Evolutionary conservation across 2,113 vertebrate genomes (phyloP), one percentile per base, ranked within the genome.

Genomic region (Bolborhynchus lineola): DNA sequence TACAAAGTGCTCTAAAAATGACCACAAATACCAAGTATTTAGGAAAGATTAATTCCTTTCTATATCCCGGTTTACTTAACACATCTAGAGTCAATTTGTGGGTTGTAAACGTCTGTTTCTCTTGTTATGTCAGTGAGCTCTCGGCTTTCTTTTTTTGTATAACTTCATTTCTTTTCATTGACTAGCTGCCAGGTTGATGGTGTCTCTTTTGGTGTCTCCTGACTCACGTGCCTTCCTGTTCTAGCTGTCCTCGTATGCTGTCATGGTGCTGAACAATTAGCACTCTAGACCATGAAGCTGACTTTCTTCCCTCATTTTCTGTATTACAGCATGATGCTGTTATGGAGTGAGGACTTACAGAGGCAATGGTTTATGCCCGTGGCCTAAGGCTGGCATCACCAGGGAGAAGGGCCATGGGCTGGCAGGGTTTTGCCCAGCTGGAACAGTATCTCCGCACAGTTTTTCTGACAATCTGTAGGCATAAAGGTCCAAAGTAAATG

Each of bases 21-120:
- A 78, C 60, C 50, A 37, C 72, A 87, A 78, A 55, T 82, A 50
- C 17, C 17, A 75, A 92, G 84, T 75, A 87, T 84, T 92, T 75
- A 94, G 92, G 57, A 76, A 95, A 95, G 5, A 77, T 88, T 74
- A n/a, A 92, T 96, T 95, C 93, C 76, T 92, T 95, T 92, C 72
- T 94, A 13, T 90, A 83, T 94, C 92, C 83, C 1, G 1, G 52
- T 91, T 96, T 95, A 83, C 28, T 93, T 94, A 86, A 86, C 90
- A 80, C 64, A 88, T 62, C 69, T 78, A 60, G 35, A 37, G 44
- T 88, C 60, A 93, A 64, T 81, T 90, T 82, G 80, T 88, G 68
- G 3, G 1, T 90, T 35, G 4, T 85, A 82, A 92, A 85, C 81
- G 68, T 94, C 88, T 86, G 33, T 28, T 83, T 84, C 82, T 84